A percentile compares a stretch with the other conserved stretches of the same genome.
These are phyloP conservation scores for Ferdinandea cuprea DNA, from an alignment of 2,888 invertebrate genomes.

Conservation along the genomic window DNA sequence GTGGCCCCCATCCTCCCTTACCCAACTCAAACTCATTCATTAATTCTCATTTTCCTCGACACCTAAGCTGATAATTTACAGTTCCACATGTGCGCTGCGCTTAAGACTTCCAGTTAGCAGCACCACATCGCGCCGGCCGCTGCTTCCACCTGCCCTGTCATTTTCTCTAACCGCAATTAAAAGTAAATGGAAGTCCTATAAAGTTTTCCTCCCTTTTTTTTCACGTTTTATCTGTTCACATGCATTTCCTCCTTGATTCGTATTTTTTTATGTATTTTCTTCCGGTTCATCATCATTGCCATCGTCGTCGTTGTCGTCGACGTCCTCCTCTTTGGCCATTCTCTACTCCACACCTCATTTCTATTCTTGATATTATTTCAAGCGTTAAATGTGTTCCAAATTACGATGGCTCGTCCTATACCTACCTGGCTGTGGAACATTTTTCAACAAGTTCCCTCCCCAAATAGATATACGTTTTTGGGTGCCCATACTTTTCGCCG, in stretches of 20 bases:
- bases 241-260: slow-evolving; percentile 33
- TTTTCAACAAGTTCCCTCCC: slow-evolving; percentile 62
- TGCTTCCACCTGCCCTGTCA: neutral
- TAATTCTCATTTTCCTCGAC: slow-evolving; percentile 55
- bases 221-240: slow-evolving; percentile 57
- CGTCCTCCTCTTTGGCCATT: slow-evolving; percentile 50
- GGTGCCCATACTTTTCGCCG: neutral
- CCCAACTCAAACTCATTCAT: slow-evolving; percentile 3
- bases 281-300: slow-evolving; percentile 50
- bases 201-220: slow-evolving; percentile 30
- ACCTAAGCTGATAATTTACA: slow-evolving; percentile 60
- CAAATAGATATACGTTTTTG: slow-evolving; percentile 4
- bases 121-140: neutral
- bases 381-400: slow-evolving; percentile 75
- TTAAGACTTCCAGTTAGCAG: slow-evolving; percentile 10
- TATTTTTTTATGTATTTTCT: slow-evolving; percentile 17
- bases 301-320: too few relatives aligned
- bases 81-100: slow-evolving; percentile 28
- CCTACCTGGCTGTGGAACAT: slow-evolving; percentile 20
- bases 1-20: too few relatives aligned
- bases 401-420: slow-evolving; percentile 64
- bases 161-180: slow-evolving; percentile 71
- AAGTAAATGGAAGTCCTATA: slow-evolving; percentile 74
- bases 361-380: slow-evolving; percentile 74
- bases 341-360: slow-evolving; percentile 44